Percentiles rank a stretch among this genome's conserved stretches.
These are phyloP conservation scores for Gymnocheta viridis DNA, from an alignment of 2,888 invertebrate species.

Conservation along the genomic window DNA sequence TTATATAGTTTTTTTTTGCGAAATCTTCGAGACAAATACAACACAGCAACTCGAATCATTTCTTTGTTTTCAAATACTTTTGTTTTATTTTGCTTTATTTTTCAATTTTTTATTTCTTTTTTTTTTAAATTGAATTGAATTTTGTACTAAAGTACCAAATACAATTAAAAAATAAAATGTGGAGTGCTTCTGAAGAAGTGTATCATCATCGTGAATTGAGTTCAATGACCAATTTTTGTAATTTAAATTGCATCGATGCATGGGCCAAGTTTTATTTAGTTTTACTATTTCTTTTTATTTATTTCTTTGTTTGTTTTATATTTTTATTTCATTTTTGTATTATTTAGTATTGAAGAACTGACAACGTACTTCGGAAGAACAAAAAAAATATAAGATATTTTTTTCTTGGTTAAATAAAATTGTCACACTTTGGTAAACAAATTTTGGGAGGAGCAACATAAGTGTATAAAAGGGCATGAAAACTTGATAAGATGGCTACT, in stretches of 20 bases:
- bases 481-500: not conserved
- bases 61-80: constrained; percentile 14
- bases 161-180: constrained; percentile 16
- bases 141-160: constrained; percentile 22
- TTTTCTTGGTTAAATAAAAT: not conserved
- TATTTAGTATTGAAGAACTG: constrained; percentile 14
- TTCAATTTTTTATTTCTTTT: constrained; percentile 1
- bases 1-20: not conserved
- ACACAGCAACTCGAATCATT: constrained; percentile 24
- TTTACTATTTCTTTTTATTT: constrained; percentile 7
- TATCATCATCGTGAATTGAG: constrained; percentile 53
- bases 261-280: constrained; percentile 65
- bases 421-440: constrained; percentile 30
- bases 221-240: constrained; percentile 69
- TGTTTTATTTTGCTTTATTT: not conserved
- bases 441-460: constrained; percentile 1
- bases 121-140: no score
- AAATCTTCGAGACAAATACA: constrained; percentile 8
- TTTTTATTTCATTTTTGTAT: not conserved
- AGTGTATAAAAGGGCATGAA: not conserved
- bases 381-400: constrained; percentile 32
- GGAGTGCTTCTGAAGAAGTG: constrained; percentile 34
- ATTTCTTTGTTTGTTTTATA: no score
- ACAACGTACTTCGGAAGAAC: constrained; percentile 37
- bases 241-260: constrained; percentile 70